These are phyloP conservation scores for Rhopalosiphum maidis DNA, from an alignment of 1,140 invertebrate genomes.

Conservation along the genomic window DNA sequence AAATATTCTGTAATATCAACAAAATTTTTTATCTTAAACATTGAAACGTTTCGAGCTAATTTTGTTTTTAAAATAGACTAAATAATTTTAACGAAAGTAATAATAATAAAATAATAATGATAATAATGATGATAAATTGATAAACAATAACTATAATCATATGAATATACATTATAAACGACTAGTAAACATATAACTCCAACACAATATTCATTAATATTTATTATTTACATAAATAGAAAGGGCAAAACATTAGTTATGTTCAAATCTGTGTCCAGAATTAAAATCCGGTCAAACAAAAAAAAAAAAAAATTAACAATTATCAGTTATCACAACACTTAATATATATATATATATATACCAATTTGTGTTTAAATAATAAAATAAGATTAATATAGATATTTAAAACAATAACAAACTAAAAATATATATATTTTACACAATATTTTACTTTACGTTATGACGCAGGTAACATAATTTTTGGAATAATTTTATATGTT, in stretches of 20 bases:
- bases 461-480: constrained; percentile 39
- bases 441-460: constrained; percentile 25
- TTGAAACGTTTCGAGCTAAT: background rate
- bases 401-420: constrained; percentile 42
- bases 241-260: background rate
- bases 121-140: constrained; percentile 60
- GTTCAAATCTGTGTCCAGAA: background rate
- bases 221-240: constrained; percentile 22
- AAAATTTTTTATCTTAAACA: background rate
- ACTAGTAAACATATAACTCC: constrained; percentile 41
- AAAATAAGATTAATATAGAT: constrained; percentile 28
- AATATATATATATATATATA: constrained; percentile 13
- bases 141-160: constrained; percentile 54
- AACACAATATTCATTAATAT: constrained; percentile 1
- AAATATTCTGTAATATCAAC: constrained; percentile 37
- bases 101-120: constrained; percentile 48
- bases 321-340: constrained; percentile 55
- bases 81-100: constrained; percentile 30
- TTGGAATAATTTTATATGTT: constrained; percentile 29
- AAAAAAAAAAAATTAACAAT: constrained; percentile 50
- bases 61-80: constrained; percentile 13
- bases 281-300: background rate
- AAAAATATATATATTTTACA: constrained; percentile 29
- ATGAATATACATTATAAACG: constrained; percentile 34
- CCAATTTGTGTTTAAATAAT: background rate